Base-by-base conservation (phyloP, 2,113 vertebrate genomes). In the Myocastor coypus region DNA sequence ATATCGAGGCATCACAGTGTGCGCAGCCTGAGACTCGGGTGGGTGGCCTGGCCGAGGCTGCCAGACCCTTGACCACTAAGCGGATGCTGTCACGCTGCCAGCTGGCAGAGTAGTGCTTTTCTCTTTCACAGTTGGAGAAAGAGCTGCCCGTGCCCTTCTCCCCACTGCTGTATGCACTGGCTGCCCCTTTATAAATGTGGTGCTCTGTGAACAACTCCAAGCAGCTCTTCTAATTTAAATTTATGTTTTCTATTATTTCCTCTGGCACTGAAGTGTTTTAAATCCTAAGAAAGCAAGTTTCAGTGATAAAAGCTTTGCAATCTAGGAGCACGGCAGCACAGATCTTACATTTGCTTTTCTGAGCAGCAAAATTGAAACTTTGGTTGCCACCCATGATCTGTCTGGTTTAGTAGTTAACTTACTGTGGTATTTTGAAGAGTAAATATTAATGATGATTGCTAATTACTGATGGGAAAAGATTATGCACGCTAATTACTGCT, bases 321-420 rank as follows among this genome's bases (percentile, higher is more conserved):
- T 14, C 7, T 3, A 6, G 6, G 14, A 63, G 1, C 0, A 10
- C 1, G 4, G 16, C 22, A 16, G 12, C 14, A 22, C 4, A 42
- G 10, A 64, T 24, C 11, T 66, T 52, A 42, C 1, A 32, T 71
- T 80, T 46, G 42, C 73, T 16, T 40, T 75, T 83, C 28, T 78
- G n/a, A 71, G 42, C 3, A 80, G 17, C 14, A 85, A 13, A 71
- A 61, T 34, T 64, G 9, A 13, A 83, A 80, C 34, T 89, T 84
- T 13, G 46, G 13, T 40, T 61, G 3, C 22, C 7, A 19, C 46
- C 20, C 7, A 8, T 69, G 59, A 77, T 30, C 16, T 66, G 40
- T 13, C 20, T 73, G 14, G 46, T 37, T 73, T 83, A 37, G 64
- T 87, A 61, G 11, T 42, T 61, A 87, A n/a, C 50, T 87, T 80